Conservation (phyloP, 2,888 invertebrate species). For the Ferrisia virgata region DNA sequence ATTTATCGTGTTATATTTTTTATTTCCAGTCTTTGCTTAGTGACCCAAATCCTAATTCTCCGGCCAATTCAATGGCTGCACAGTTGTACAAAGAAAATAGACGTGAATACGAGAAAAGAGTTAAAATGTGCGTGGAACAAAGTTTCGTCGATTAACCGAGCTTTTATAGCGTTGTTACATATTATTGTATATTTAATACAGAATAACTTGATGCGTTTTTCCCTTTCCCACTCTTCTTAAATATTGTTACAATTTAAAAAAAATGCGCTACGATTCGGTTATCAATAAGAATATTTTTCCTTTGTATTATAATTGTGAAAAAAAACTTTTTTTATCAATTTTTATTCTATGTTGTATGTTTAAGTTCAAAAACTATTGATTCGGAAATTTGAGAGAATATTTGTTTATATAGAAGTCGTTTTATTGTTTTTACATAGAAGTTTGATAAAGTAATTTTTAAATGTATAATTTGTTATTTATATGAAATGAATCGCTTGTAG, state of each 20-base stretch:
- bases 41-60: constrained; percentile 99
- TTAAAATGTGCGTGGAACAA: constrained; percentile 98
- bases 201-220: constrained; percentile 20
- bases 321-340: background rate
- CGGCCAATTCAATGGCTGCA: constrained; percentile 98
- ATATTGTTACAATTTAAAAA: background rate
- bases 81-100: constrained; percentile 99
- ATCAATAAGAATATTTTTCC: background rate
- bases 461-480: constrained; percentile 30
- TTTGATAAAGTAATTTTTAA: constrained; percentile 8
- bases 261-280: background rate
- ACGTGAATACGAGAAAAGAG: constrained; percentile 98
- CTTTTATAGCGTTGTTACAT: constrained; percentile 13
- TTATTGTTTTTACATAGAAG: constrained; percentile 20
- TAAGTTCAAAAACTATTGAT: background rate
- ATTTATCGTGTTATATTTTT: too few relatives aligned
- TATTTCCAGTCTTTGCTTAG: constrained; percentile 91
- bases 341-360: constrained; percentile 21
- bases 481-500: constrained; percentile 20
- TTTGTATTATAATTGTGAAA: constrained; percentile 29
- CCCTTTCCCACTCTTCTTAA: background rate
- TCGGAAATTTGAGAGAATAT: background rate
- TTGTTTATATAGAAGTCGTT: constrained; percentile 28
- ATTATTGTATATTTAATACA: constrained; percentile 7
- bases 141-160: constrained; percentile 85